Base-by-base conservation (phyloP, 2,797 vertebrate species). In the Mormyrops boulengeri region DNA sequence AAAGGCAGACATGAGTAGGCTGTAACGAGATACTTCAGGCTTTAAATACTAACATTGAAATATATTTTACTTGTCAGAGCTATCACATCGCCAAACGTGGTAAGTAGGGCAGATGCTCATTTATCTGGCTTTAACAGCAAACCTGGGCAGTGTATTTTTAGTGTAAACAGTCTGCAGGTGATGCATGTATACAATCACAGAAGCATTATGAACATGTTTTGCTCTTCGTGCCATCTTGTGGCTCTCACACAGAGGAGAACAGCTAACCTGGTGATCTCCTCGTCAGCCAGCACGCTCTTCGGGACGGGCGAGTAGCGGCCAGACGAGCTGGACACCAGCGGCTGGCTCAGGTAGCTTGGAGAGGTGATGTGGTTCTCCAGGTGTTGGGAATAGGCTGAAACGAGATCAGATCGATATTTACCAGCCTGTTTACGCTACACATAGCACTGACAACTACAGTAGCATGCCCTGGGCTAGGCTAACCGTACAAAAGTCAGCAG, bases 301-400 rank as follows among this genome's bases (percentile, higher is more conserved):
- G 97, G 96, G 89, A 97, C 94, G 1, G 98, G 98, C 0, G 98
- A 99, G 84, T 97, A 99, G 88, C 97, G 94, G 73, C 97, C 96
- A 0, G 97, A 96, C 17, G 97, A 96, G 1, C 97, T 93, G 2
- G 97, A 96, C 0, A 97, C 95, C 41, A 95, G 80, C 1, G 96
- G 86, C 92, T 97, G 98, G 41, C 95, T 95, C 95, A 98, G 84
- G 95, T 96, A 98, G 93, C 92, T 95, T 90, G 97, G 95, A 19
- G 97, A 93, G 91, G 94, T 96, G 95, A 98, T 96, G 95, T 99
- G 98, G 93, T 99, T 99, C 93, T 99, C 98, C 92, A 97, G 92
- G 93, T 97, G 96, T 80, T 96, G 97, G 90, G 97, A 96, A 94
- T 96, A 96, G 62, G 98, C 98, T 99, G 95, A 6, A 92, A 92